Evolutionary conservation across 2,797 vertebrate species (phyloP).

Genomic region (Myotis pilosus): DNA sequence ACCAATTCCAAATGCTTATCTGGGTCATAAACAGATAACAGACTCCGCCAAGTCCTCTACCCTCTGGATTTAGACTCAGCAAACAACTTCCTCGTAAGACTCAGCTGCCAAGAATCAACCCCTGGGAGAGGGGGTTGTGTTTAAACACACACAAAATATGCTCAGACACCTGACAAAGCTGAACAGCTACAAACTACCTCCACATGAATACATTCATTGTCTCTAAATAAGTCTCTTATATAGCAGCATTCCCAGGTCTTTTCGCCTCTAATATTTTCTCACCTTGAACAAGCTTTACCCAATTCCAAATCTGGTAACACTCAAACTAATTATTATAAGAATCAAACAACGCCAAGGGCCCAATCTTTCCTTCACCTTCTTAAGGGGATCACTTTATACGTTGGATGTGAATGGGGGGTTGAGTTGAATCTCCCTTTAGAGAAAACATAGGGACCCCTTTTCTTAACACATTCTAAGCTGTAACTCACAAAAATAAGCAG

Average conservation of each 20-base stretch:
- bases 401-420: slow-evolving; percentile 53
- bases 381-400: slow-evolving; percentile 75
- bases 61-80: slow-evolving; percentile 83
- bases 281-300: slow-evolving; percentile 62
- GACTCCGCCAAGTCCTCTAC: slow-evolving; percentile 84
- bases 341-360: slow-evolving; percentile 70
- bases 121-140: neutral
- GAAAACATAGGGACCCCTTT: slow-evolving; percentile 72
- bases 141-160: slow-evolving; percentile 62
- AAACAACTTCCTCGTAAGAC: slow-evolving; percentile 85
- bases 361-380: slow-evolving; percentile 75
- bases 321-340: slow-evolving; percentile 71
- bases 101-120: slow-evolving; percentile 75
- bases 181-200: slow-evolving; percentile 71
- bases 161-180: slow-evolving; percentile 61
- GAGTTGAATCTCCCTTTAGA: slow-evolving; percentile 61
- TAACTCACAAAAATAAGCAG: slow-evolving; percentile 71
- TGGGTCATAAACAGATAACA: slow-evolving; percentile 89
- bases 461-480: slow-evolving; percentile 69
- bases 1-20: slow-evolving; percentile 90
- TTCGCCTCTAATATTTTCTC: slow-evolving; percentile 71
- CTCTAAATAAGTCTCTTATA: slow-evolving; percentile 66
- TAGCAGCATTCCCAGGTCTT: slow-evolving; percentile 34
- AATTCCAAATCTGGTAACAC: slow-evolving; percentile 57
- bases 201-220: slow-evolving; percentile 65